Base-by-base conservation (phyloP, 2,797 vertebrate species). In the Malurus leucopterus region DNA sequence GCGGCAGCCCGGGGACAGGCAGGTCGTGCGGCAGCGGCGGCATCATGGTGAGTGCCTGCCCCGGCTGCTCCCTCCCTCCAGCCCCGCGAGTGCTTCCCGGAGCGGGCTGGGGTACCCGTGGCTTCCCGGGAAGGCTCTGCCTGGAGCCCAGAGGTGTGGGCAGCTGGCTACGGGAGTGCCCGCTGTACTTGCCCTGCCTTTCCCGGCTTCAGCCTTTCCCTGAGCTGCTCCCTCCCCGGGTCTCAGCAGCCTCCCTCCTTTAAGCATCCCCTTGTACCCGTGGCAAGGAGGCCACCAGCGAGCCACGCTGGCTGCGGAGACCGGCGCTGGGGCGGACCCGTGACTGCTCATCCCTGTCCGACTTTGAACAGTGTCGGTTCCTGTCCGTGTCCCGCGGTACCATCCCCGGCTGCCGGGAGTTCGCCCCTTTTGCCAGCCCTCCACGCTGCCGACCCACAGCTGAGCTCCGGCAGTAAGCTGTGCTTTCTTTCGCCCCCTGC, bases 41-140 rank as follows among this genome's bases (percentile, higher is more conserved):
- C 94, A 93, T 78, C 88, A 94, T 95, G 94, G 94, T 95, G 90
- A 95, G 94, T 95, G 88, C 83, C 58, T 24, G 61, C 34, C 64
- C 53, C 62, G 38, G 78, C 68, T 67, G 72, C 53, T 58, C 86
- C 27, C 62, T 51, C 65, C 61, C 72, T 76, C 47, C 32, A 22
- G 22, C 47, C 44, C 72, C 36, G 9, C 15, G 14, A 65, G 50
- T 30, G 30, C 22, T 17, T 15, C 43, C n/a, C 24, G 51, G 30
- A 29, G 24, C 5, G 12, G 49, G 51, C 29, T 55, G 63, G 8
- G 16, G 12, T 64, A 21, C 40, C 38, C 7, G 9, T 3, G 29
- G 18, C 30, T 55, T 67, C 19, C 15, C 32, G 10, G 30, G 44
- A 46, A 21, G 6, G 20, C 7, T 59, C 23, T 9, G n/a, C 63